Evolutionary conservation across 2,888 invertebrate genomes (phyloP).

Genomic region (Stenurella melanura): DNA sequence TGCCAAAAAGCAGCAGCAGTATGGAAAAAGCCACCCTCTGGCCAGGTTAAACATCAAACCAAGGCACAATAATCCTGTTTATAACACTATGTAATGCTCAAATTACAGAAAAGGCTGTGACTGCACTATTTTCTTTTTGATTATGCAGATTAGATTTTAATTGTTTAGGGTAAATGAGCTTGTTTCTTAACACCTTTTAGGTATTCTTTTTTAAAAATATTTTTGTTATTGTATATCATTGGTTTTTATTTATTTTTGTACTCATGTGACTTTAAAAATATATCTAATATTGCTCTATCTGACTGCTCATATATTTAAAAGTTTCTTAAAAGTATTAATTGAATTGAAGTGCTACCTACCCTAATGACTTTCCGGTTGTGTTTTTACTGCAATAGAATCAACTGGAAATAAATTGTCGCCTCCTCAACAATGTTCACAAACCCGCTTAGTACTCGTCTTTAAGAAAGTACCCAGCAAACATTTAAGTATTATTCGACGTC

Average conservation of each 20-base stretch:
- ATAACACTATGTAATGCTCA: slow-evolving; percentile 89
- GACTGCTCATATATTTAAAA: slow-evolving; percentile 45
- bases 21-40: slow-evolving; percentile 94
- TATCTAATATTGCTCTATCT: slow-evolving; percentile 41
- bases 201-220: slow-evolving; percentile 14
- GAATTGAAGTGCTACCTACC: slow-evolving; percentile 16
- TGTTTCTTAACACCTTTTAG: slow-evolving; percentile 41
- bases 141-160: slow-evolving; percentile 44
- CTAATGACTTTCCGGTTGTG: slow-evolving; percentile 21
- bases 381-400: slow-evolving; percentile 30
- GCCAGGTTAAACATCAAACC: slow-evolving; percentile 88
- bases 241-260: slow-evolving; percentile 47
- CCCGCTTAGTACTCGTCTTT: too few species aligned
- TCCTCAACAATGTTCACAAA: background rate
- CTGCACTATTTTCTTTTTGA: slow-evolving; percentile 60
- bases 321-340: background rate
- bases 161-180: slow-evolving; percentile 46
- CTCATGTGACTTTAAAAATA: slow-evolving; percentile 30
- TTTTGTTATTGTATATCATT: slow-evolving; percentile 37
- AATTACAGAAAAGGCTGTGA: slow-evolving; percentile 67
- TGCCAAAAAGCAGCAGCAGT: slow-evolving; percentile 86
- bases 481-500: too few species aligned
- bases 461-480: too few species aligned
- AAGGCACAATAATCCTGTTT: slow-evolving; percentile 87
- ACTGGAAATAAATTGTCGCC: background rate